phyloP scores from a whole-genome alignment of 2,888 invertebrate species.

The Candidula unifasciata region DNA sequence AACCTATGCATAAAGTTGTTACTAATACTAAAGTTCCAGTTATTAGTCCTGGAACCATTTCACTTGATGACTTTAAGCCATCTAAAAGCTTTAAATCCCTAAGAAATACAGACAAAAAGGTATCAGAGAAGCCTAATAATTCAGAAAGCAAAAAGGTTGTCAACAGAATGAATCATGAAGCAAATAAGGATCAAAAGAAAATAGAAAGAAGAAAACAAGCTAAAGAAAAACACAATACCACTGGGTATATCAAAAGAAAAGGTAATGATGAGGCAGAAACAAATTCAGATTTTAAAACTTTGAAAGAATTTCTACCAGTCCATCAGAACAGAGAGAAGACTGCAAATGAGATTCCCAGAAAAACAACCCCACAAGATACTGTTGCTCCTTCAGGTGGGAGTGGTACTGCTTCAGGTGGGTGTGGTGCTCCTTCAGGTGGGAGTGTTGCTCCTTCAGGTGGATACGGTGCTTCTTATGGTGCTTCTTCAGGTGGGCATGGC shows the following conservation, averaged over 20 bases:
- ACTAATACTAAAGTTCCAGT: background rate
- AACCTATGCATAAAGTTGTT: background rate
- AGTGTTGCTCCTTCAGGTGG: background rate
- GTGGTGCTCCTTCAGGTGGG: background rate
- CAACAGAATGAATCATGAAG: background rate
- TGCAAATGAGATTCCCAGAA: background rate
- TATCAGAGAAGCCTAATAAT: background rate
- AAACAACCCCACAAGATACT: background rate
- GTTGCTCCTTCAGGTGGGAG: background rate
- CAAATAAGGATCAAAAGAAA: background rate
- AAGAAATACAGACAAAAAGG: background rate
- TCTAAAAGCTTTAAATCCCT: constrained; percentile 20
- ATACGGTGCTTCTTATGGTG: background rate
- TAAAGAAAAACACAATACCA: background rate
- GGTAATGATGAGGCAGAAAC: background rate
- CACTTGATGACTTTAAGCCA: constrained; percentile 44
- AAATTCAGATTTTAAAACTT: background rate
- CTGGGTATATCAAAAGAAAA: background rate
- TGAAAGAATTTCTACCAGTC: constrained; percentile 20
- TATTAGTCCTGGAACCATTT: constrained; percentile 36
- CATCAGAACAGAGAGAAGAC: background rate
- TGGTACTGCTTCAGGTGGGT: too few relatives aligned
- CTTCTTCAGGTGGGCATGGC: background rate
- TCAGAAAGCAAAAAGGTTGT: background rate
- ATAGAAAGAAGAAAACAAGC: background rate